Percentiles rank a stretch among this genome's conserved stretches.
Evolutionary conservation across 1,140 invertebrate species (phyloP).

Genomic region (Drosophila ogumai): DNA sequence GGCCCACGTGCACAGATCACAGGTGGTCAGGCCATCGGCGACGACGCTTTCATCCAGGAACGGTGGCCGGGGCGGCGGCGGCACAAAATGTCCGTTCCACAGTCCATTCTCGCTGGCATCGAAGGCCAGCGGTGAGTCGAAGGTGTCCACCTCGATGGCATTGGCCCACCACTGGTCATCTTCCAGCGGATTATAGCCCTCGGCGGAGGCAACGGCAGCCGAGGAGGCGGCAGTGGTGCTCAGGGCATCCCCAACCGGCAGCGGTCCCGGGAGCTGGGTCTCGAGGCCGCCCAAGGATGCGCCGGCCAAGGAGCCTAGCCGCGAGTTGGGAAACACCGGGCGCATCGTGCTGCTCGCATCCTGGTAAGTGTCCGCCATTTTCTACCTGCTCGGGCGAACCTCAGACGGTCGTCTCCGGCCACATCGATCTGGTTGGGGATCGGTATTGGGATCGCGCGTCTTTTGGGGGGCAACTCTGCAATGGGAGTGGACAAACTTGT

Average conservation of each 20-base stretch:
- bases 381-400: conserved; percentile 45
- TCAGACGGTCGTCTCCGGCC: conserved; percentile 33
- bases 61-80: conserved; percentile 88
- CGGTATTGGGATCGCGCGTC: conserved; percentile 7
- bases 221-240: conserved; percentile 19
- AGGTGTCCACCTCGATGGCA: conserved; percentile 84
- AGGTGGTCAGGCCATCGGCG: conserved; percentile 89
- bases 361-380: conserved; percentile 77
- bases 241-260: conserved; percentile 25
- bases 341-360: conserved; percentile 77
- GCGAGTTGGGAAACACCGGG: conserved; percentile 80
- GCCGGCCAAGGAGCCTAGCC: conserved; percentile 70
- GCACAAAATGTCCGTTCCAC: conserved; percentile 89
- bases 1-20: conserved; percentile 90
- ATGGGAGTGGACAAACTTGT: conserved; percentile 22
- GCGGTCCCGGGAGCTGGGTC: conserved; percentile 61
- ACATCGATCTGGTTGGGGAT: conserved; percentile 28
- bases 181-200: conserved; percentile 66
- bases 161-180: conserved; percentile 84
- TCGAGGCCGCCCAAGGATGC: conserved; percentile 24
- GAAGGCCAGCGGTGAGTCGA: conserved; percentile 86
- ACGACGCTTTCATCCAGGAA: conserved; percentile 88
- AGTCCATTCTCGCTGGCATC: conserved; percentile 88
- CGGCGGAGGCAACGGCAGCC: conserved; percentile 2
- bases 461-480: conserved; percentile 23